Evolutionary conservation across 2,888 invertebrate genomes (phyloP).

Genomic region (Gastrophysa polygoni): DNA sequence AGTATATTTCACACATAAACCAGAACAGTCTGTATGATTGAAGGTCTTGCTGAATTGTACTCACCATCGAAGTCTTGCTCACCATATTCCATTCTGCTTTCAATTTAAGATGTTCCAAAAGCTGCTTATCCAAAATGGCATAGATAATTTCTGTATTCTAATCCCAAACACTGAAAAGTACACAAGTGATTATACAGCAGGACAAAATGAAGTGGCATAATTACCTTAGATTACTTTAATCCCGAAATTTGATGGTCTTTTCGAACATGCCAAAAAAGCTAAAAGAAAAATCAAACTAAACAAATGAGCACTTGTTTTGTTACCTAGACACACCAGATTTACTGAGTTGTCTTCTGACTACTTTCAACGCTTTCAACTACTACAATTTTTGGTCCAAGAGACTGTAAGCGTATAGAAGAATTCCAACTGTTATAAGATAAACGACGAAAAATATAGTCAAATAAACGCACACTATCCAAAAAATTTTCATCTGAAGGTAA

Average conservation of each 20-base stretch:
- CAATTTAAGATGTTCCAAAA: slow-evolving; percentile 27
- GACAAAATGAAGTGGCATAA: neutral
- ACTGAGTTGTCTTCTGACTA: neutral
- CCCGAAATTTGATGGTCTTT: slow-evolving; percentile 31
- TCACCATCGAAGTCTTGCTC: slow-evolving; percentile 16
- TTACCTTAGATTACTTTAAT: slow-evolving; percentile 32
- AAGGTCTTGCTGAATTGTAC: neutral
- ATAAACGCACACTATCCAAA: slow-evolving; percentile 27
- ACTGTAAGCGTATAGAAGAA: slow-evolving; percentile 22
- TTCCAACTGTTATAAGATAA: slow-evolving; percentile 22
- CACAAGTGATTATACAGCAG: neutral
- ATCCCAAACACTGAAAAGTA: slow-evolving; percentile 30
- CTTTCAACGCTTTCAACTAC: neutral
- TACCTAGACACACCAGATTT: slow-evolving; percentile 40
- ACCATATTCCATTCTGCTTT: slow-evolving; percentile 26
- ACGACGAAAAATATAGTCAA: slow-evolving; percentile 20
- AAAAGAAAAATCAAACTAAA: slow-evolving; percentile 45
- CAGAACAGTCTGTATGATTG: no score
- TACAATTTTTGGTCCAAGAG: slow-evolving; percentile 6
- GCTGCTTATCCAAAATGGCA: slow-evolving; percentile 21
- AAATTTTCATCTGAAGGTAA: slow-evolving; percentile 25
- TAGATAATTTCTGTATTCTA: slow-evolving; percentile 29
- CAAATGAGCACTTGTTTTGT: slow-evolving; percentile 48
- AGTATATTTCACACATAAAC: no score
- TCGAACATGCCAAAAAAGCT: slow-evolving; percentile 44